Conservation (phyloP, 1,140 invertebrate species). For the Drosophila bifasciata region DNA sequence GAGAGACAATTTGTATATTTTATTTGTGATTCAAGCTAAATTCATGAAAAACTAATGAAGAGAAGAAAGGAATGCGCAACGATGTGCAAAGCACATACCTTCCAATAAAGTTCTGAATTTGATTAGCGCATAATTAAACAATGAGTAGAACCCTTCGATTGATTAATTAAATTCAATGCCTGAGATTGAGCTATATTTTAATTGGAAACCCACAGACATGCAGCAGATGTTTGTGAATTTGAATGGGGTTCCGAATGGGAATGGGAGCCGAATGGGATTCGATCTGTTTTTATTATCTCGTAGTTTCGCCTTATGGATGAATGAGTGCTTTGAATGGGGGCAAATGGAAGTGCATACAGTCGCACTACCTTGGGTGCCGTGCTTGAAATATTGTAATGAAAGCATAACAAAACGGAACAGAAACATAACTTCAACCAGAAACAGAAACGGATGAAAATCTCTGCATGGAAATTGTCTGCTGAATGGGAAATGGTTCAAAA, state of each 20-base stretch:
- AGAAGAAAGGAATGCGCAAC: no score
- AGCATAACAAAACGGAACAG: constrained; percentile 52
- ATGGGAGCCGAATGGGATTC: no score
- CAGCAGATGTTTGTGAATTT: constrained; percentile 30
- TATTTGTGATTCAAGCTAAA: constrained; percentile 37
- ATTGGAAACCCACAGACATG: constrained; percentile 51
- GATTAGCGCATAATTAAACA: constrained; percentile 56
- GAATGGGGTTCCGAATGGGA: constrained; percentile 29
- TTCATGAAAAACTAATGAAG: no score
- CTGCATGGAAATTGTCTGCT: constrained; percentile 37
- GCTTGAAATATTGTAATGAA: constrained; percentile 55
- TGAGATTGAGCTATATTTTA: constrained; percentile 52
- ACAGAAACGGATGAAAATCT: constrained; percentile 29
- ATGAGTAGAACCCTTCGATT: constrained; percentile 41
- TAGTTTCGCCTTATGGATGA: constrained; percentile 7
- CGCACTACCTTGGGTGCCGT: constrained; percentile 11
- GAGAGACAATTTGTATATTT: constrained; percentile 54
- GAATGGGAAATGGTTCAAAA: constrained; percentile 12
- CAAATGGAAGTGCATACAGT: constrained; percentile 51
- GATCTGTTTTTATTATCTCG: constrained; percentile 16
- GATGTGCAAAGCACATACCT: no score
- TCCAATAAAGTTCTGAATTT: constrained; percentile 22
- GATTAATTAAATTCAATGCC: constrained; percentile 54
- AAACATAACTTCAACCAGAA: constrained; percentile 2
- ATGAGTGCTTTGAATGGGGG: constrained; percentile 22